Evolutionary conservation across 2,113 vertebrate species (phyloP), one percentile per base, ranked within the genome.

Genomic region (Chloropsis hardwickii): DNA sequence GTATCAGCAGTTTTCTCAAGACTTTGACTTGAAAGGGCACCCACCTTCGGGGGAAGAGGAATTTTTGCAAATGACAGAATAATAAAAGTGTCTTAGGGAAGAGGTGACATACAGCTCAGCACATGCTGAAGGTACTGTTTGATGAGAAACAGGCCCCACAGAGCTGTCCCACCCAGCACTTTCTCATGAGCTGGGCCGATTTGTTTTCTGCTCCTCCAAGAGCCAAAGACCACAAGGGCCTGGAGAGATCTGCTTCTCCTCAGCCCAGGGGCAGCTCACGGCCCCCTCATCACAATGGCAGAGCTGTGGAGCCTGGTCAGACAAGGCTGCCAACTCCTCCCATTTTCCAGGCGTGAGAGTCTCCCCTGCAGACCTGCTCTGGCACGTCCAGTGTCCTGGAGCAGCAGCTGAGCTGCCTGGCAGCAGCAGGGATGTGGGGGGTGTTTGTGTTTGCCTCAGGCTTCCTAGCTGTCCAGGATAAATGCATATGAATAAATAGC

Each of bases 191-290:
- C 77, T 67, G 33, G 14, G n/a, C 51, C 7, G 15, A 48, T 80
- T 80, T 91, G 61, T 84, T 92, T 83, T 72, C 73, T 94, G 53
- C 51, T 81, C 53, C 84, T 90, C 65, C 8, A 4, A 92, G 87
- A 94, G 53, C 62, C 81, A 62, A 84, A 95, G 86, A 92, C 69
- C 81, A 72, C 69, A 40, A 94, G 33, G 31, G 45, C 70, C 60
- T 64, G 53, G 48, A 64, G 86, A 79, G 65, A 79, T 84, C 73
- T 89, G 89, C 95, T 94, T 91, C 86, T 87, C 77, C 69, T 91
- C 94, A 91, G 83, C 57, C 51, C 56, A 39, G 48, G 86, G 80
- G 67, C 74, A 92, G 83, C 72, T 84, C 89, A 42, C n/a, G 82
- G 88, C 25, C 60, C 50, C 87, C 27, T 39, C 72, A 70, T 25